A percentile compares a stretch with the other conserved stretches of the same genome.
Evolutionary conservation across 2,113 vertebrate species (phyloP).

Genomic region (Cyanoderma ruficeps): DNA sequence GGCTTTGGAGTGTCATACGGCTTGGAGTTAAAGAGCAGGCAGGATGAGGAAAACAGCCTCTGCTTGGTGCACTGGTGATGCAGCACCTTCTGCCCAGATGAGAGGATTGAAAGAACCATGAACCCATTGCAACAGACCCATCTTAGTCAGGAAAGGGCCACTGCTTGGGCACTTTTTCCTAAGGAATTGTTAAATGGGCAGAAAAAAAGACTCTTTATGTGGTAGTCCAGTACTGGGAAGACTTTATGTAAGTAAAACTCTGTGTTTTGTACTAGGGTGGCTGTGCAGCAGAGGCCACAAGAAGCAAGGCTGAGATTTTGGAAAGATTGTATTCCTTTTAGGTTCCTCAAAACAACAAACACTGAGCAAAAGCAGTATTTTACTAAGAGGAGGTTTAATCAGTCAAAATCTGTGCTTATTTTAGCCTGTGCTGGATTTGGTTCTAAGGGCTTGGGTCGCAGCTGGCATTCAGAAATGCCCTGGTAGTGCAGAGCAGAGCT

Average conservation of each 20-base stretch:
- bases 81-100: background rate
- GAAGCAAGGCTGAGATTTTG: background rate
- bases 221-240: background rate
- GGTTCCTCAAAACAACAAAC: background rate
- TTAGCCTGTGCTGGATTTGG: rapidly evolving
- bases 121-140: background rate
- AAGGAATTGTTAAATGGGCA: background rate
- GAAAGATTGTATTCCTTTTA: background rate
- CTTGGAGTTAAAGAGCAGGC: background rate
- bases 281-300: background rate
- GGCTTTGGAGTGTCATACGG: background rate
- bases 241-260: background rate
- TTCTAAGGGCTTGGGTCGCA: rapidly evolving
- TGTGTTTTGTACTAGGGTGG: background rate
- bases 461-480: background rate
- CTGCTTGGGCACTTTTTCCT: background rate
- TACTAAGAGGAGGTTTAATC: background rate
- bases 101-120: background rate
- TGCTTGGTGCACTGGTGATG: rapidly evolving
- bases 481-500: background rate
- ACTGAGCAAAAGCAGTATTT: background rate
- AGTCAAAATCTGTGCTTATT: background rate
- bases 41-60: background rate
- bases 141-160: background rate
- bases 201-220: background rate